Evolutionary conservation across 2,888 invertebrate genomes (phyloP).

Genomic region (Vanessa cardui): DNA sequence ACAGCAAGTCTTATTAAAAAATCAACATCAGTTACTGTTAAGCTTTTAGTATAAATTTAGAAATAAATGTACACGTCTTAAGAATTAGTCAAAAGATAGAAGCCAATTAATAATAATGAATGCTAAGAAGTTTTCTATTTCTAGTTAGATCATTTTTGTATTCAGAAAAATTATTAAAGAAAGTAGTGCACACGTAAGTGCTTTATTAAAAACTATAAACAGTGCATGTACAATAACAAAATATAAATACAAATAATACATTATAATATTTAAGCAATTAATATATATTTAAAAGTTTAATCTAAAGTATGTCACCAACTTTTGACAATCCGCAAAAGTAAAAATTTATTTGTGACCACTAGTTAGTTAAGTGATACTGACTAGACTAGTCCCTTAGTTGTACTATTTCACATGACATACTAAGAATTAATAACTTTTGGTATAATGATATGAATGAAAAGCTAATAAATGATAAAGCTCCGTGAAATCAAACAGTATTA

Average conservation of each 20-base stretch:
- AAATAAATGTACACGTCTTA: not conserved
- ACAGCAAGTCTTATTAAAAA: not conserved
- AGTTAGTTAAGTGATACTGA: not conserved
- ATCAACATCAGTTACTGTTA: not conserved
- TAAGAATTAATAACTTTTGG: not conserved
- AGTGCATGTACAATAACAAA: constrained; percentile 54
- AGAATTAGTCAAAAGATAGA: not conserved
- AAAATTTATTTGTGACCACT: not conserved
- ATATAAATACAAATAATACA: constrained; percentile 31
- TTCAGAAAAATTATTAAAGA: not conserved
- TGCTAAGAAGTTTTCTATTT: not conserved
- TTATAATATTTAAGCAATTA: constrained; percentile 30
- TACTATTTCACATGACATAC: not conserved
- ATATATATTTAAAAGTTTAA: constrained; percentile 4
- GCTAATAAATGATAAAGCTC: not conserved
- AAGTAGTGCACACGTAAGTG: constrained; percentile 24
- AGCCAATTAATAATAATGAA: not conserved
- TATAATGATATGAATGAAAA: constrained; percentile 1
- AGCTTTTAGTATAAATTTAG: not conserved
- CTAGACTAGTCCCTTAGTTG: not conserved
- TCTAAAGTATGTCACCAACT: constrained; percentile 9
- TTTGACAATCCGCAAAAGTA: not conserved
- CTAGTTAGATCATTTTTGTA: not conserved
- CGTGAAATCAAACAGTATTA: too few species aligned
- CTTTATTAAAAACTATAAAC: constrained; percentile 21